These are phyloP conservation scores for Dryas iulia DNA, from an alignment of 1,140 invertebrate species.

Conservation along the genomic window DNA sequence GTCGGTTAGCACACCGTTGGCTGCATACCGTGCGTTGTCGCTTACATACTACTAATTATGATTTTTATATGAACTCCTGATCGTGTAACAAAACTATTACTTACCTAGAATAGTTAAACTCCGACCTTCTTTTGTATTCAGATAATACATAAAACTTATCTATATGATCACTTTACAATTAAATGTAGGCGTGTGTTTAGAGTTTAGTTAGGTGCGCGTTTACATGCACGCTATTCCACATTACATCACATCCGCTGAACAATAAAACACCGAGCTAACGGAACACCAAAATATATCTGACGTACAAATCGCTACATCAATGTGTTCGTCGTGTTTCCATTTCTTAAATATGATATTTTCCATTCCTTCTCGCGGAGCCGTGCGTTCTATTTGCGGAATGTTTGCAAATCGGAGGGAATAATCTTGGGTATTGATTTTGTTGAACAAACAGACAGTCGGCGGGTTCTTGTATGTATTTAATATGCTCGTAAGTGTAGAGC, in stretches of 20 bases:
- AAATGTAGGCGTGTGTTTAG: too few relatives aligned
- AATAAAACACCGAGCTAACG: conserved; percentile 1
- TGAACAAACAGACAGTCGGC: neutral
- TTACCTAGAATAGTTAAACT: too few relatives aligned
- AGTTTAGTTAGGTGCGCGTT: too few relatives aligned
- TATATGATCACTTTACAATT: neutral
- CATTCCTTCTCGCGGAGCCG: conserved; percentile 14
- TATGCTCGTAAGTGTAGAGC: neutral
- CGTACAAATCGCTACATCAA: neutral
- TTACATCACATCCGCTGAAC: conserved; percentile 11
- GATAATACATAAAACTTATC: neutral
- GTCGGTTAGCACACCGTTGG: neutral
- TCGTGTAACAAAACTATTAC: too few relatives aligned
- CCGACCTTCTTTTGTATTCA: neutral
- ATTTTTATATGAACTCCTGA: too few relatives aligned
- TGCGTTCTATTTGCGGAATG: neutral
- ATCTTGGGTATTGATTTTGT: neutral
- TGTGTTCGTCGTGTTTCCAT: neutral
- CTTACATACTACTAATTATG: too few relatives aligned
- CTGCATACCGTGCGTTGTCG: too few relatives aligned
- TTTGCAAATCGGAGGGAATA: neutral
- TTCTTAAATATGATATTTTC: conserved; percentile 12
- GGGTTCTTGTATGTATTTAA: neutral
- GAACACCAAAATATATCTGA: neutral
- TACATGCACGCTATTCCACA: neutral